phyloP scores from a whole-genome alignment of 2,888 invertebrate genomes.

The Patella caerulea region DNA sequence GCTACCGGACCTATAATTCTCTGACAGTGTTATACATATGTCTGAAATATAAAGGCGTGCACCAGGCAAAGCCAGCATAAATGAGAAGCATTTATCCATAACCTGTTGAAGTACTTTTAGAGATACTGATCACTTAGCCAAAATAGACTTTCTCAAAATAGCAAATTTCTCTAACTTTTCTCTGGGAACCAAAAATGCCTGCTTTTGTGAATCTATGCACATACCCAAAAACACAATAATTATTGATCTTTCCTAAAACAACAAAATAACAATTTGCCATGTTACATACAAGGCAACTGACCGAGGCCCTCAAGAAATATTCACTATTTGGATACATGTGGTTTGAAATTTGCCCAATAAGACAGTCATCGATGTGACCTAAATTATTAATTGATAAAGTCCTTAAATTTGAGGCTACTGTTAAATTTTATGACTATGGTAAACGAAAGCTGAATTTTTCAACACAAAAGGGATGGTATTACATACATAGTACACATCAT shows the following conservation, averaged over 20 bases:
- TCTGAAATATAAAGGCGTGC: neutral
- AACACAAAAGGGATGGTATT: neutral
- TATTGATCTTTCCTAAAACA: no score
- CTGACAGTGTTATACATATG: neutral
- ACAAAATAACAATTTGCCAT: neutral
- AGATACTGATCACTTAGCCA: neutral
- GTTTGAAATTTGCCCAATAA: neutral
- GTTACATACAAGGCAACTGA: neutral
- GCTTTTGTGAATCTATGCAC: neutral
- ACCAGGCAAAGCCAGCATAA: neutral
- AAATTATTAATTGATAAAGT: neutral
- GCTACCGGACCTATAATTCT: neutral
- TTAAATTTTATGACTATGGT: neutral
- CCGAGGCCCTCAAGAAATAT: neutral
- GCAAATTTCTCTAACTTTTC: constrained; percentile 2
- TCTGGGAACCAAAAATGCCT: neutral
- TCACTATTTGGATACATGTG: neutral
- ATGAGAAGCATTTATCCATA: neutral
- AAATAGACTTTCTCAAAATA: neutral
- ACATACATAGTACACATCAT: neutral
- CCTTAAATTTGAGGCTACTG: neutral
- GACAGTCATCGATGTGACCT: neutral
- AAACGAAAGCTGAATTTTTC: neutral
- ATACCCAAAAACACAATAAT: neutral
- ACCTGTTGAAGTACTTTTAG: neutral